Base-by-base conservation (phyloP, 1,140 invertebrate species). In the Pygmarrhopalites habei region DNA sequence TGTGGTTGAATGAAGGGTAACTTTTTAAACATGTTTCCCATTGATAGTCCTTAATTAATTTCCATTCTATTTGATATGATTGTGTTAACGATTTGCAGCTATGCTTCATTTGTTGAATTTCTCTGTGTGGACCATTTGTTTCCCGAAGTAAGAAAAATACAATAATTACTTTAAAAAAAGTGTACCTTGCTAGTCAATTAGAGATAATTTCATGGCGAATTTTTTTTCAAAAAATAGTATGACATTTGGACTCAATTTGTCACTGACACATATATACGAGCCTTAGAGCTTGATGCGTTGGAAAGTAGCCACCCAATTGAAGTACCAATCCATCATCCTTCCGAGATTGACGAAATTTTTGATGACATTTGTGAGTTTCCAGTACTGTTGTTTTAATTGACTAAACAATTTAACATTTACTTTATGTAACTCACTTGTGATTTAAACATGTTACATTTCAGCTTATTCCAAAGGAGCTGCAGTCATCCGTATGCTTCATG, bases 161-260 rank as follows among this genome's bases (percentile, higher is more conserved):
- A n/a, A n/a, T n/a, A n/a, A n/a, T n/a, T n/a, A 70, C 95, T 91
- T 79, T 86, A 95, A 72, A 93, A 94, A 92, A 89, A n/a, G n/a
- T n/a, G n/a, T n/a, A n/a, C n/a, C n/a, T n/a, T n/a, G n/a, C n/a
- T n/a, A n/a, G n/a, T n/a, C n/a, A n/a, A n/a, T n/a, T n/a, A n/a
- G n/a, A n/a, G n/a, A n/a, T n/a, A n/a, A 10, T 49, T 10, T 21
- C 10, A n/a, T 49, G 10, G n/a, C 10, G n/a, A 41, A 41, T 17
- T 12, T n/a, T n/a, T n/a, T n/a, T n/a, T n/a, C n/a, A n/a, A n/a
- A n/a, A n/a, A n/a, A n/a, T n/a, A n/a, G 17, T 60, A 47, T 49
- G 58, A 65, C 28, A 77, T 79, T 71, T 79, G 79, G 74, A 68
- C 66, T 12, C 66, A 93, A 76, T 93, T 93, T 77, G 87, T 92